phyloP scores from a whole-genome alignment of 92 coral and sea anemone species.

The Pocillopora meandrina region DNA sequence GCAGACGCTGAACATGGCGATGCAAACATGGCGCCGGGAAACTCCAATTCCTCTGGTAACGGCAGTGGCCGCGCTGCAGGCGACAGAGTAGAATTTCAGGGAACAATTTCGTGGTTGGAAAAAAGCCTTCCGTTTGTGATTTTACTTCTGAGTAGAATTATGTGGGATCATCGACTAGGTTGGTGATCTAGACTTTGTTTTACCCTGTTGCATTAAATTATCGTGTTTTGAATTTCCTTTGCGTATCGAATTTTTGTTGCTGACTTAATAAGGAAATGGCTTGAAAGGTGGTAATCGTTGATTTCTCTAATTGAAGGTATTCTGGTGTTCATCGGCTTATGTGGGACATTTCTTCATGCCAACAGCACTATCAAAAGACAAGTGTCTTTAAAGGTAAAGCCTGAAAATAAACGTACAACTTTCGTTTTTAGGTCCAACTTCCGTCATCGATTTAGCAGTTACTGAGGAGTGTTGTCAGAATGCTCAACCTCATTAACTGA shows the following conservation, averaged over 20 bases:
- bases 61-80: slow-evolving; percentile 70
- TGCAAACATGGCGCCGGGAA: slow-evolving; percentile 55
- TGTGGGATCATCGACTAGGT: slow-evolving; percentile 99
- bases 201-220: not conserved
- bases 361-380: slow-evolving; percentile 95
- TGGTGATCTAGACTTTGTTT: slow-evolving; percentile 17
- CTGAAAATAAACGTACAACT: not conserved
- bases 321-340: slow-evolving; percentile 90
- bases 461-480: not conserved
- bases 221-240: not conserved
- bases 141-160: slow-evolving; percentile 88
- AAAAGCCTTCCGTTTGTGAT: slow-evolving; percentile 92
- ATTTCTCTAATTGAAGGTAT: slow-evolving; percentile 61
- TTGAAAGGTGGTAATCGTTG: not conserved
- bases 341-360: slow-evolving; percentile 98
- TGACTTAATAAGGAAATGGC: not conserved
- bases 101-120: slow-evolving; percentile 92
- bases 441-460: slow-evolving; percentile 2
- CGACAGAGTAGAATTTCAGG: slow-evolving; percentile 95
- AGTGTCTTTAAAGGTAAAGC: slow-evolving; percentile 83
- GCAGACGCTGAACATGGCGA: slow-evolving; percentile 69
- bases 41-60: slow-evolving; percentile 29
- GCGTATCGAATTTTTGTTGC: not conserved
- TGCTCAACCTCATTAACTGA: too few relatives aligned
- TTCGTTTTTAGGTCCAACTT: not conserved